A percentile compares a stretch with the other conserved stretches of the same genome.
Evolutionary conservation across 1,140 invertebrate genomes (phyloP).

Genomic region (Polypedilum vanderplanki): DNA sequence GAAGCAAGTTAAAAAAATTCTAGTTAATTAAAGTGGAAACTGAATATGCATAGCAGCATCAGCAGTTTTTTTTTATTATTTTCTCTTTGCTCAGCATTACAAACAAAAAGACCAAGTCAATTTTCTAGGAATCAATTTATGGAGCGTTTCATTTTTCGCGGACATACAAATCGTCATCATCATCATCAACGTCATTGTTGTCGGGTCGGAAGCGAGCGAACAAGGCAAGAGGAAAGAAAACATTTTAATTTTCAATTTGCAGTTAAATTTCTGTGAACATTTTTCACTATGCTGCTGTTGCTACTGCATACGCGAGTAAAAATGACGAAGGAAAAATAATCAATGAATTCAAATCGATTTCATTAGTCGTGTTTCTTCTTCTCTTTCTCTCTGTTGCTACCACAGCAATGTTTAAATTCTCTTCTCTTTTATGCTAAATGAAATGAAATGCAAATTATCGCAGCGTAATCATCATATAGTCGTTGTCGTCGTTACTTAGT

Average conservation of each 20-base stretch:
- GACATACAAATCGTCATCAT: background rate
- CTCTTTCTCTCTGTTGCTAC: background rate
- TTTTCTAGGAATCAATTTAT: slow-evolving; percentile 11
- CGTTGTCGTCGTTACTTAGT: background rate
- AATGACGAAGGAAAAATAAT: slow-evolving; percentile 23
- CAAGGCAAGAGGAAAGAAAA: background rate
- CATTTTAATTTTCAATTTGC: slow-evolving; percentile 29
- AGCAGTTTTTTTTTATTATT: background rate
- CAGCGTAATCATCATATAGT: background rate
- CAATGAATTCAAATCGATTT: slow-evolving; percentile 27
- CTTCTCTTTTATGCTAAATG: background rate
- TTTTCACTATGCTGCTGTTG: background rate
- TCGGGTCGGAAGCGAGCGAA: no score
- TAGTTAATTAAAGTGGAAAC: slow-evolving; percentile 25
- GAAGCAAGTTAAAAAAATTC: background rate
- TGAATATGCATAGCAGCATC: slow-evolving; percentile 24
- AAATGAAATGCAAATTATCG: slow-evolving; percentile 14
- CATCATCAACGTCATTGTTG: no score
- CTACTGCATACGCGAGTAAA: no score
- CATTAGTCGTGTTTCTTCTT: background rate
- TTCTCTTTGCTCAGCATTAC: background rate
- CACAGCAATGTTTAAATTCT: background rate
- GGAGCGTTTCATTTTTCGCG: background rate
- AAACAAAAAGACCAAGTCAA: background rate
- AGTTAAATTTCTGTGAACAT: background rate